phyloP scores from a whole-genome alignment of 2,888 invertebrate species.

The Polyploca ridens region DNA sequence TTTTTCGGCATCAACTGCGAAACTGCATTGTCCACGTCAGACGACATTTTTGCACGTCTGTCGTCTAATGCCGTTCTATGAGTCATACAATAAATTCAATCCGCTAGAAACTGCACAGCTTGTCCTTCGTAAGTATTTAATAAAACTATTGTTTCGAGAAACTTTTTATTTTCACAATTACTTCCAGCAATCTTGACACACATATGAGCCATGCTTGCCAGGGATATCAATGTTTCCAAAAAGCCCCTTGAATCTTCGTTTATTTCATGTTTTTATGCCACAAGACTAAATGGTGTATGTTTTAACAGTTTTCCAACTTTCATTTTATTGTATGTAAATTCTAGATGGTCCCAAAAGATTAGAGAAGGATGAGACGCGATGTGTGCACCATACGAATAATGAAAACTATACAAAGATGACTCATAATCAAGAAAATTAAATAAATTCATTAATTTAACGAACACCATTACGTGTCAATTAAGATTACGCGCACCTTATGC shows the following conservation, averaged over 20 bases:
- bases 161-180: not conserved
- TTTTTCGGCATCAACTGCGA: slow-evolving; percentile 9
- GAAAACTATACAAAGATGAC: not conserved
- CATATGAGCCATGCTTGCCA: not conserved
- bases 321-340: not conserved
- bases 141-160: not conserved
- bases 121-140: not conserved
- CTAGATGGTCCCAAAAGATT: not conserved
- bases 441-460: not conserved
- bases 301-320: not conserved
- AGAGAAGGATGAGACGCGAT: not conserved
- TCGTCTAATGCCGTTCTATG: slow-evolving; percentile 26
- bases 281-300: not conserved
- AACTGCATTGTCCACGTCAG: slow-evolving; percentile 20
- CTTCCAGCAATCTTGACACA: not conserved
- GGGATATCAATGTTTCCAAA: not conserved
- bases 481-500: not conserved
- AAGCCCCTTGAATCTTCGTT: not conserved
- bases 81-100: slow-evolving; percentile 27
- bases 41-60: slow-evolving; percentile 64
- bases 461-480: slow-evolving; percentile 6
- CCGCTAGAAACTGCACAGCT: slow-evolving; percentile 5
- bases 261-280: not conserved
- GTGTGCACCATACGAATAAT: too few species aligned
- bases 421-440: not conserved